Conservation (phyloP, 2,113 vertebrate species). For the Pseudois nayaur region DNA sequence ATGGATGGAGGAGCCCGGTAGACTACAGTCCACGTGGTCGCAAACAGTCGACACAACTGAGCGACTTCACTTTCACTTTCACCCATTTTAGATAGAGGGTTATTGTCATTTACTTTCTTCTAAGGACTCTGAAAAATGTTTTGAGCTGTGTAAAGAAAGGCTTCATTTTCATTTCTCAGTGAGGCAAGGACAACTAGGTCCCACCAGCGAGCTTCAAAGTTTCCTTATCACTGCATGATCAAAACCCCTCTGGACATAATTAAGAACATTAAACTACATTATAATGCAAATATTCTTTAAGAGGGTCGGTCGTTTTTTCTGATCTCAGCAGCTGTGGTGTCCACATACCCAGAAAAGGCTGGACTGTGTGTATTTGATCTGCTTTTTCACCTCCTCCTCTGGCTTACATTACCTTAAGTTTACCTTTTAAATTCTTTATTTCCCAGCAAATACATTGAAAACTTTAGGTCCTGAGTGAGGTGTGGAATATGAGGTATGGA, state of each 20-base stretch:
- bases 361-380: background rate
- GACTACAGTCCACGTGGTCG: background rate
- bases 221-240: background rate
- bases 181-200: background rate
- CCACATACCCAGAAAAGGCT: background rate
- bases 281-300: background rate
- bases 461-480: background rate
- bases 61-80: background rate
- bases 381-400: background rate
- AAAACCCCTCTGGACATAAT: background rate
- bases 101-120: background rate
- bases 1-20: background rate
- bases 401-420: background rate
- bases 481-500: background rate
- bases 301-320: background rate
- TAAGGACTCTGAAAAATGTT: background rate
- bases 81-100: background rate
- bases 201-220: background rate
- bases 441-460: background rate
- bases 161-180: background rate
- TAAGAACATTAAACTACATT: background rate
- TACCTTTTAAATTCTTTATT: conserved; percentile 21
- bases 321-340: background rate
- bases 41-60: background rate
- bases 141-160: background rate